Base-by-base conservation (phyloP, 35 echinoderm and acorn worm species). In the Heliocidaris erythrogramma region DNA sequence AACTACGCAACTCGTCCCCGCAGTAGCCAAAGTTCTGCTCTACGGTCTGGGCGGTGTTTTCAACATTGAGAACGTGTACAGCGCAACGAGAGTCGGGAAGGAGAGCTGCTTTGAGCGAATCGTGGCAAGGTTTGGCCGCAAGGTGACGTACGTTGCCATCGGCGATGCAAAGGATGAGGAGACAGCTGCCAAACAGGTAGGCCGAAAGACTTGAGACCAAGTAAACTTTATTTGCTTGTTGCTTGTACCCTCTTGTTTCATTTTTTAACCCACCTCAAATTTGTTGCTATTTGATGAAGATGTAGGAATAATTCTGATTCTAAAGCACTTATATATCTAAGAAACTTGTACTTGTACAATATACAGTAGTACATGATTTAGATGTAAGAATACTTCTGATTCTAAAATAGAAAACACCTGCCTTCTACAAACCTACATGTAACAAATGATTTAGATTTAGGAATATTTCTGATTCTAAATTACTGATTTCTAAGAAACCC, bases 21-120 rank as follows among this genome's bases (percentile, higher is more conserved):
- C 98, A 5, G 97, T 99, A 31, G 98, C 98, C 90, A 99, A 99
- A 92, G 98, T 99, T n/a, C 95, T 99, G 50, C 96, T 99, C 61
- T 99, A 99, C 93, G 98, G 98, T 53, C 95, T 99, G 42, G 98
- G 98, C 42, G 98, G 98, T 17, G 98, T 99, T 30, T 99, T 99
- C 32, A 96, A 97, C 90, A 99, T 99, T 85, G 98, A 99, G 89
- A 99, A 99, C 89, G 96, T 99, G 30, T 99, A 99, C 94, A 99
- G 98, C 96, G 98, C 98, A 85, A 99, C 98, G 56, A 95, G 97
- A 94, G 97, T 99, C 32, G 98, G 98, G 21, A 99, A 99, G 61
- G 98, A 99, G 92, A 99, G 98, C 90, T 99, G 98, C 96, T 99
- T 99, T 92, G 98, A 99, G 47, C 92, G 98, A 11, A 97, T 99